These are phyloP conservation scores for Lepidocyrtinus sp. DNA, from an alignment of 2,888 invertebrate species.

Conservation along the genomic window DNA sequence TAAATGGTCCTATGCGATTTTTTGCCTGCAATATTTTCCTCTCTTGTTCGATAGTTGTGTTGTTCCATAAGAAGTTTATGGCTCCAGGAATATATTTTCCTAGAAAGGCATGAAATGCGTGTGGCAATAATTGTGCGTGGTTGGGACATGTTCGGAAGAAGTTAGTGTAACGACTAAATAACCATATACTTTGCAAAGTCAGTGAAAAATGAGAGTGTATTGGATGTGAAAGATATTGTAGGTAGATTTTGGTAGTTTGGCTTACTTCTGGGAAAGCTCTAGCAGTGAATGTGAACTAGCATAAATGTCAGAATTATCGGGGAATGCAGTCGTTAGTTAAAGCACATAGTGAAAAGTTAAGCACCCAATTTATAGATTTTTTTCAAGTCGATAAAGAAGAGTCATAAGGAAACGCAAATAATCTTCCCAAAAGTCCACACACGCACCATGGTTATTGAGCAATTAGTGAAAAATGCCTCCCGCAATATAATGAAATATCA, in stretches of 20 bases:
- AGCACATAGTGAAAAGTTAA: conserved; percentile 26
- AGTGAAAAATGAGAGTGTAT: background rate
- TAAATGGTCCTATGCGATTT: background rate
- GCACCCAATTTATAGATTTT: conserved; percentile 41
- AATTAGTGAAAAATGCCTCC: conserved; percentile 42
- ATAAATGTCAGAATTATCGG: conserved; percentile 53
- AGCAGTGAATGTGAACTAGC: conserved; percentile 35
- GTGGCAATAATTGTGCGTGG: background rate
- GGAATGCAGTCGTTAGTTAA: conserved; percentile 31
- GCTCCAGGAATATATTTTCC: background rate
- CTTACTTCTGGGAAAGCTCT: background rate
- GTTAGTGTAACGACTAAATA: background rate
- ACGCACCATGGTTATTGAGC: conserved; percentile 37
- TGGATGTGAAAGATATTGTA: background rate
- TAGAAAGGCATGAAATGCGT: background rate
- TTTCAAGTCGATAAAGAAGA: conserved; percentile 23
- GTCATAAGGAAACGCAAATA: conserved; percentile 15
- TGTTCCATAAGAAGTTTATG: background rate
- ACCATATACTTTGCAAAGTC: background rate
- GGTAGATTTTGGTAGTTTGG: background rate
- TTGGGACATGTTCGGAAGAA: background rate
- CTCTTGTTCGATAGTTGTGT: background rate
- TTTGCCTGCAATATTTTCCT: background rate
- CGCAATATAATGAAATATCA: too few relatives aligned
- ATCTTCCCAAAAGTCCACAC: conserved; percentile 24